A percentile compares a stretch with the other conserved stretches of the same genome.
Conservation (phyloP, 2,797 vertebrate genomes). For the Smutsia gigantea region DNA sequence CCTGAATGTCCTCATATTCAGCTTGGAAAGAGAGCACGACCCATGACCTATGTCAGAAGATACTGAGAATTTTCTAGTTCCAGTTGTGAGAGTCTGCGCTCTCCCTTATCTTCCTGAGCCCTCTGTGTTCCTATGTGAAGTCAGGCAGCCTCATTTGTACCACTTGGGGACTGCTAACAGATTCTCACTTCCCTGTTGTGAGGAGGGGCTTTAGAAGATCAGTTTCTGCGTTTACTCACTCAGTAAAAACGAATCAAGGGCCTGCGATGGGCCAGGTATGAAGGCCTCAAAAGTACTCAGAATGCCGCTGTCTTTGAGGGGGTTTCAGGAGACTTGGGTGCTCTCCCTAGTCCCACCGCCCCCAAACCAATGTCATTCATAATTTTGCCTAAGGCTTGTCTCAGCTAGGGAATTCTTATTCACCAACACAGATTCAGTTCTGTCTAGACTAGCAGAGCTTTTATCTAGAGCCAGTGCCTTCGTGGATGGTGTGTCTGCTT, state of each 20-base stretch:
- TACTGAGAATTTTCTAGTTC: neutral
- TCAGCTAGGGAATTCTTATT: neutral
- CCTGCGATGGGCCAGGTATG: neutral
- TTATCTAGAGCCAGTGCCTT: neutral
- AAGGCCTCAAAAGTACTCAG: neutral
- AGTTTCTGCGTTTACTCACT: neutral
- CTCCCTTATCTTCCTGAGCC: neutral
- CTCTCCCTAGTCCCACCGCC: neutral
- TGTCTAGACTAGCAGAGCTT: neutral
- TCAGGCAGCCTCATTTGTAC: conserved; percentile 15
- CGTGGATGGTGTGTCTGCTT: neutral
- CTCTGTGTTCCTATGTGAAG: neutral
- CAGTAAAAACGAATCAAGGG: neutral
- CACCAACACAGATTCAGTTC: neutral
- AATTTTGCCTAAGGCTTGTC: neutral
- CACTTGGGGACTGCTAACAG: neutral
- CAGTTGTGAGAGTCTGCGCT: neutral
- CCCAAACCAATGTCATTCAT: neutral
- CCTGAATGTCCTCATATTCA: neutral
- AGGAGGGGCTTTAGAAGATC: neutral
- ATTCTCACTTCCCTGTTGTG: neutral
- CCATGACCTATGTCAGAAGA: neutral
- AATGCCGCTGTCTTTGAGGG: neutral
- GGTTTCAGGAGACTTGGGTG: neutral
- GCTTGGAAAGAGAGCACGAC: neutral